A percentile compares a stretch with the other conserved stretches of the same genome.
Evolutionary conservation across 2,888 invertebrate species (phyloP).

Genomic region (Elmis aenea): DNA sequence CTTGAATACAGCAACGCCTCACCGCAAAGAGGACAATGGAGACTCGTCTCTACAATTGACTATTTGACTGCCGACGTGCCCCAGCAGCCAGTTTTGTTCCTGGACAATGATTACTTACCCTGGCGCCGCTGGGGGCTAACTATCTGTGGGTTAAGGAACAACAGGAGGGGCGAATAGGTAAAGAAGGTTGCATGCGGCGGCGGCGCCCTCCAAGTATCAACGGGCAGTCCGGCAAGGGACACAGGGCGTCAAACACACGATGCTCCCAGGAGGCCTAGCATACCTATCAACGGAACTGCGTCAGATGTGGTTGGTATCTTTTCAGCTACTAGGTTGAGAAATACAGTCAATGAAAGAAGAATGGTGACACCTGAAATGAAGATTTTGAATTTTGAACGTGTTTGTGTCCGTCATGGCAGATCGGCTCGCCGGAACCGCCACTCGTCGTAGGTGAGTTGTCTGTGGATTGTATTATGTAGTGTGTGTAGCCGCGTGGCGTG

Average conservation of each 20-base stretch:
- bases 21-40: too few species aligned
- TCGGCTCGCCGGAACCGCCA: constrained; percentile 27
- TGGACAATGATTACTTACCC: constrained; percentile 14
- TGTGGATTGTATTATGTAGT: constrained; percentile 13
- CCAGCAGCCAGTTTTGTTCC: neutral
- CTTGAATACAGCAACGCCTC: constrained; percentile 47
- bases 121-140: constrained; percentile 12
- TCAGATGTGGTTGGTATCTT: constrained; percentile 88
- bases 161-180: neutral
- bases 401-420: constrained; percentile 30
- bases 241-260: constrained; percentile 47
- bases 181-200: constrained; percentile 19
- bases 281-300: constrained; percentile 80
- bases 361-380: constrained; percentile 86
- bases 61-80: too few species aligned
- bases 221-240: constrained; percentile 44
- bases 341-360: constrained; percentile 95
- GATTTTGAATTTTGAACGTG: constrained; percentile 45
- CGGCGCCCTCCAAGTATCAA: constrained; percentile 51
- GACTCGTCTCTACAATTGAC: too few species aligned
- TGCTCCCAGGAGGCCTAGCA: constrained; percentile 45
- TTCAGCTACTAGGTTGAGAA: constrained; percentile 96
- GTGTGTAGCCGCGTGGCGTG: constrained; percentile 22
- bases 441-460: constrained; percentile 21
- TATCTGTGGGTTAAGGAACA: too few species aligned